Conservation (phyloP, 2,113 vertebrate genomes). For the Hucho hucho region DNA sequence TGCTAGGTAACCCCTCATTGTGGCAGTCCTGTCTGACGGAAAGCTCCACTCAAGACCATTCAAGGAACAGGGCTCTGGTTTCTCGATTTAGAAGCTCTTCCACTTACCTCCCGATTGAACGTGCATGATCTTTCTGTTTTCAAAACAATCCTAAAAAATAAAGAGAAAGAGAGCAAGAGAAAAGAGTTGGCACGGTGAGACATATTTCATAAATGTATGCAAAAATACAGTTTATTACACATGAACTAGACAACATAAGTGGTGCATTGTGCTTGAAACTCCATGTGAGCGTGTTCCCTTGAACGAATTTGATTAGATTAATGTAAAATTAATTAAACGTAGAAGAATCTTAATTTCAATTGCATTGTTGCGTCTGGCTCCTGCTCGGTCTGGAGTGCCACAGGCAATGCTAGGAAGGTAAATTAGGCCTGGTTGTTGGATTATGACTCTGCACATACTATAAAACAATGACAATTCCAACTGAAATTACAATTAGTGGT, state of each 20-base stretch:
- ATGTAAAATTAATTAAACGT: conserved; percentile 37
- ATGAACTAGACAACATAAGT: conserved; percentile 25
- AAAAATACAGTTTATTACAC: background rate
- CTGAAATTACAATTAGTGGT: conserved; percentile 34
- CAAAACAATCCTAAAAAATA: conserved; percentile 29
- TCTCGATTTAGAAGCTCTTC: conserved; percentile 37
- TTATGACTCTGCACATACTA: conserved; percentile 35
- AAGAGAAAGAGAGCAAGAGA: background rate
- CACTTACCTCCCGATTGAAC: conserved; percentile 32
- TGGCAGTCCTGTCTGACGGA: conserved; percentile 31
- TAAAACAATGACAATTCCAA: conserved; percentile 30
- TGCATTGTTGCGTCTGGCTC: conserved; percentile 16
- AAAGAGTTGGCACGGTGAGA: background rate
- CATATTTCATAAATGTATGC: background rate
- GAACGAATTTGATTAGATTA: conserved; percentile 23
- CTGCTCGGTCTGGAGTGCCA: conserved; percentile 14
- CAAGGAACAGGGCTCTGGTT: conserved; percentile 40
- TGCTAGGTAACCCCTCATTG: conserved; percentile 59
- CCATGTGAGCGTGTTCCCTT: background rate
- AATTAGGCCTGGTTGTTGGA: conserved; percentile 5
- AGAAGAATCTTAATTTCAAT: conserved; percentile 21
- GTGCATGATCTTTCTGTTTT: conserved; percentile 49
- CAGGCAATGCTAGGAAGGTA: conserved; percentile 23
- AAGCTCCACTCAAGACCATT: conserved; percentile 54
- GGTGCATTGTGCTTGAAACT: conserved; percentile 29